A percentile compares a stretch with the other conserved stretches of the same genome.
Evolutionary conservation across 2,888 invertebrate genomes (phyloP).

Genomic region (Agrotis segetum): DNA sequence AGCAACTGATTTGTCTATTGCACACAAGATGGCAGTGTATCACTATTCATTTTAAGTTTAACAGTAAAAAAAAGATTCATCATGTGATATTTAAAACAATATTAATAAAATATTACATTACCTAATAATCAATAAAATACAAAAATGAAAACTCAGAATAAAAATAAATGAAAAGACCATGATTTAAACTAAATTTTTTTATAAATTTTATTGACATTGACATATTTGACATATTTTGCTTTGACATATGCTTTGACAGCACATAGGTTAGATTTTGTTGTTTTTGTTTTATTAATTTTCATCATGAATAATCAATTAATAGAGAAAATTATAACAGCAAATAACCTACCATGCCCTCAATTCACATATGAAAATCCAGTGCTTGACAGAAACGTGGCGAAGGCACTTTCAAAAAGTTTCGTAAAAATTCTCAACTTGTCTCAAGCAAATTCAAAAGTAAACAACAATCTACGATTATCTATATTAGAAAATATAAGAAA

Average conservation of each 20-base stretch:
- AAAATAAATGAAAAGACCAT: background rate
- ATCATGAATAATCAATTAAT: slow-evolving; percentile 80
- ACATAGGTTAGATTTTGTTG: background rate
- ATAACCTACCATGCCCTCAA: slow-evolving; percentile 75
- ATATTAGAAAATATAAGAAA: slow-evolving; percentile 81
- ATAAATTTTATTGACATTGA: background rate
- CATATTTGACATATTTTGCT: background rate
- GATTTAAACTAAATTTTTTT: background rate
- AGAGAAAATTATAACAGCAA: slow-evolving; percentile 78
- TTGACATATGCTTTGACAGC: background rate
- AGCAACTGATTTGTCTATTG: background rate
- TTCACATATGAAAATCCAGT: slow-evolving; percentile 81
- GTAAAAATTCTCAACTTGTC: slow-evolving; percentile 80
- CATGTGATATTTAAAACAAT: background rate
- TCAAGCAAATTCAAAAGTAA: slow-evolving; percentile 73
- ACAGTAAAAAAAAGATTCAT: background rate
- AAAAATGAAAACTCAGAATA: background rate
- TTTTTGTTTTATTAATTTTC: background rate
- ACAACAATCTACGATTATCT: slow-evolving; percentile 76
- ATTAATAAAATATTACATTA: too few relatives aligned
- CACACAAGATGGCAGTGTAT: slow-evolving; percentile 24
- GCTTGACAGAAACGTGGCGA: slow-evolving; percentile 80
- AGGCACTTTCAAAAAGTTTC: slow-evolving; percentile 81
- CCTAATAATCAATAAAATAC: background rate
- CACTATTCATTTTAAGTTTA: fast-evolving